These are phyloP conservation scores for Spodoptera litura DNA, from an alignment of 1,140 invertebrate species.

Conservation along the genomic window DNA sequence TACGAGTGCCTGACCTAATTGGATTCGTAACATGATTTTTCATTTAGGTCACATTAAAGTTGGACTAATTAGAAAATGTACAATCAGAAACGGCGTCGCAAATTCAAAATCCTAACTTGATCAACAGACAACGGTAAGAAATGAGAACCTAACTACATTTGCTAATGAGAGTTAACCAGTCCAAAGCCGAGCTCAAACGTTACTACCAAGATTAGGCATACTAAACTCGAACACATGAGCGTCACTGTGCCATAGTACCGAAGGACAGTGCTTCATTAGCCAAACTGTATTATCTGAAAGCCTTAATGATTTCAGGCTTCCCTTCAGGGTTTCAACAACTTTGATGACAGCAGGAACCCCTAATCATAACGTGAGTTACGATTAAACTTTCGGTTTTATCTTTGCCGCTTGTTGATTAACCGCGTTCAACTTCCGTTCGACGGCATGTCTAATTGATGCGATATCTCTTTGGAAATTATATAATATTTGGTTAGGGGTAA, in stretches of 20 bases:
- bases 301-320: slow-evolving; percentile 80
- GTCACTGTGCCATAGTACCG: slow-evolving; percentile 11
- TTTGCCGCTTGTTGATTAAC: slow-evolving; percentile 72
- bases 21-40: neutral
- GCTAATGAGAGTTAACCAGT: slow-evolving; percentile 33
- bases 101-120: neutral
- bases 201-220: slow-evolving; percentile 6
- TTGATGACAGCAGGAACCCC: slow-evolving; percentile 66
- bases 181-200: slow-evolving; percentile 7
- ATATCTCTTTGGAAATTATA: slow-evolving; percentile 70
- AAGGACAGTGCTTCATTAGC: slow-evolving; percentile 67
- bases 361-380: slow-evolving; percentile 79
- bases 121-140: neutral
- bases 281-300: slow-evolving; percentile 73
- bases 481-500: slow-evolving; percentile 55
- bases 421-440: slow-evolving; percentile 69
- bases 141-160: neutral
- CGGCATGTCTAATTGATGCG: slow-evolving; percentile 76
- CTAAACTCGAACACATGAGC: slow-evolving; percentile 28
- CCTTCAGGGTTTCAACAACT: slow-evolving; percentile 74
- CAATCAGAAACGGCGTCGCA: neutral
- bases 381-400: slow-evolving; percentile 79
- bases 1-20: neutral
- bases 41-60: neutral
- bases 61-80: neutral